A percentile compares a stretch with the other conserved stretches of the same genome.
Evolutionary conservation across 2,888 invertebrate species (phyloP).

Genomic region (Drosophila algonquin): DNA sequence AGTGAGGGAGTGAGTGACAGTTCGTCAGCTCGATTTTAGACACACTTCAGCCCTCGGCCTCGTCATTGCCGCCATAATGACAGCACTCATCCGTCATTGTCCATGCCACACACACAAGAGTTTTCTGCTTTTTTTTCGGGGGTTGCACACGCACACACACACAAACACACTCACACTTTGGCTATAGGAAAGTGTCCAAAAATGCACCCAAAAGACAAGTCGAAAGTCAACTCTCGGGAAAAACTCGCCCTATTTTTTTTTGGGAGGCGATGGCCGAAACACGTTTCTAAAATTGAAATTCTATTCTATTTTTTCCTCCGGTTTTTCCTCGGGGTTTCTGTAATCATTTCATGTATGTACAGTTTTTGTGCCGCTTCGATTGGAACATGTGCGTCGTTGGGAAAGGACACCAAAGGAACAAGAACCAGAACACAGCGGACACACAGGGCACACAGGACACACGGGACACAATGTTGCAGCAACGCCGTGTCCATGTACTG

Average conservation of each 20-base stretch:
- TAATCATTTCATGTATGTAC: conserved; percentile 78
- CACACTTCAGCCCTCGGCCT: conserved; percentile 62
- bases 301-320: conserved; percentile 45
- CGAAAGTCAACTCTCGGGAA: conserved; percentile 63
- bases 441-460: neutral
- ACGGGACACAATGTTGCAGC: conserved; percentile 26
- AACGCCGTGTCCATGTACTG: conserved; percentile 35
- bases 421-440: conserved; percentile 44
- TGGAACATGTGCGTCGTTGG: conserved; percentile 78
- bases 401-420: conserved; percentile 53
- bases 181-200: conserved; percentile 64
- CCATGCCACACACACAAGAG: conserved; percentile 47
- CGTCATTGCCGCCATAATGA: conserved; percentile 63
- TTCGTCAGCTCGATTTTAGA: conserved; percentile 75
- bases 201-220: conserved; percentile 73
- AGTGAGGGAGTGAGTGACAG: conserved; percentile 66
- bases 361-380: conserved; percentile 74
- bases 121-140: conserved; percentile 26
- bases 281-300: conserved; percentile 77
- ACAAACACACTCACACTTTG: conserved; percentile 2
- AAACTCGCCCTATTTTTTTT: conserved; percentile 29
- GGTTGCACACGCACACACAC: conserved; percentile 33
- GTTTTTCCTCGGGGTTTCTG: conserved; percentile 23
- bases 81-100: conserved; percentile 78
- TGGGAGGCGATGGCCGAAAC: conserved; percentile 52